These are phyloP conservation scores for Danio rerio DNA, from an alignment of 2,113 vertebrate species.

Conservation along the genomic window GRCz12tu NC_133192.1:38493001-38493500, in stretches of 20 bases:
- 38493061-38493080: slow-evolving; percentile 49
- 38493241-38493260: slow-evolving; percentile 88
- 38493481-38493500: not conserved
- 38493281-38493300: slow-evolving; percentile 28
- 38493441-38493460: slow-evolving; percentile 5
- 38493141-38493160: slow-evolving; percentile 66
- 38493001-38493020: slow-evolving; percentile 39
- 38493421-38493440: not conserved
- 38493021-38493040: slow-evolving; percentile 34
- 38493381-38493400: not conserved
- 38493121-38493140: slow-evolving; percentile 54
- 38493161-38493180: slow-evolving; percentile 61
- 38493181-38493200: slow-evolving; percentile 82
- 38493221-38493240: slow-evolving; percentile 83
- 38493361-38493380: slow-evolving; percentile 3
- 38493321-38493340: not conserved
- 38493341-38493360: not conserved
- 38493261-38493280: slow-evolving; percentile 65
- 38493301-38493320: slow-evolving; percentile 28
- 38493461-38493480: not conserved
- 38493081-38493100: slow-evolving; percentile 42
- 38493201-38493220: slow-evolving; percentile 82
- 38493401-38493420: slow-evolving; percentile 29
- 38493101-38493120: slow-evolving; percentile 55
- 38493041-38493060: slow-evolving; percentile 23